phyloP scores from a whole-genome alignment of 2,113 vertebrate genomes.

The Halcyon malimbica region DNA sequence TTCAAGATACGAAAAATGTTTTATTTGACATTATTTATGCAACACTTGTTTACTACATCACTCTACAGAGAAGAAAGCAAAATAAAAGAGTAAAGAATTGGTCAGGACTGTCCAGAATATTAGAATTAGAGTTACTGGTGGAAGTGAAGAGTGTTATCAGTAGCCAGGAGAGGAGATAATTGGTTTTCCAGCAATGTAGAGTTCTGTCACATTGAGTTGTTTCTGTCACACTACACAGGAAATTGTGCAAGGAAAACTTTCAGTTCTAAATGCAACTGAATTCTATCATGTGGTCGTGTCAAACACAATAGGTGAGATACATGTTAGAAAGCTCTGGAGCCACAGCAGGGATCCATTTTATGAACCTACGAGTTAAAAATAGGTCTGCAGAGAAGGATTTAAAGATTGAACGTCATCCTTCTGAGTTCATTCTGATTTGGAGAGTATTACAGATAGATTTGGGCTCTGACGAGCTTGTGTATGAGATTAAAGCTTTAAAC shows the following conservation, averaged over 20 bases:
- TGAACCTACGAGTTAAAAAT: slow-evolving; percentile 61
- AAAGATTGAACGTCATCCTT: slow-evolving; percentile 56
- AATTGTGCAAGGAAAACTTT: neutral
- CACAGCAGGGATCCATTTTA: slow-evolving; percentile 18
- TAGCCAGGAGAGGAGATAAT: neutral
- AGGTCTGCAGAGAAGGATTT: slow-evolving; percentile 60
- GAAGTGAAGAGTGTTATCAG: neutral
- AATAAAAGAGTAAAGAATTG: neutral
- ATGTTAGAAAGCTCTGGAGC: slow-evolving; percentile 31
- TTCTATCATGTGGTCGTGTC: neutral
- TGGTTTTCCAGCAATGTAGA: neutral
- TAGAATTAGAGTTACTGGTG: neutral
- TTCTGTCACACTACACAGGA: neutral
- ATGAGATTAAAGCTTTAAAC: slow-evolving; percentile 61
- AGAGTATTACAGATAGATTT: slow-evolving; percentile 58
- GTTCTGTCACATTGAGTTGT: slow-evolving; percentile 4
- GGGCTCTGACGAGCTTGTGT: slow-evolving; percentile 21
- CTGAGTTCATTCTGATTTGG: slow-evolving; percentile 57
- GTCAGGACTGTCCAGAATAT: neutral
- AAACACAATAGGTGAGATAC: neutral
- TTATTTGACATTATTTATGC: neutral
- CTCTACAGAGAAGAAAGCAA: neutral
- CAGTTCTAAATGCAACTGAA: neutral
- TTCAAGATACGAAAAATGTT: neutral
- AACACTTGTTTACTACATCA: neutral